Evolutionary conservation across 2,888 invertebrate genomes (phyloP).

Genomic region (Hypomecis punctinalis): DNA sequence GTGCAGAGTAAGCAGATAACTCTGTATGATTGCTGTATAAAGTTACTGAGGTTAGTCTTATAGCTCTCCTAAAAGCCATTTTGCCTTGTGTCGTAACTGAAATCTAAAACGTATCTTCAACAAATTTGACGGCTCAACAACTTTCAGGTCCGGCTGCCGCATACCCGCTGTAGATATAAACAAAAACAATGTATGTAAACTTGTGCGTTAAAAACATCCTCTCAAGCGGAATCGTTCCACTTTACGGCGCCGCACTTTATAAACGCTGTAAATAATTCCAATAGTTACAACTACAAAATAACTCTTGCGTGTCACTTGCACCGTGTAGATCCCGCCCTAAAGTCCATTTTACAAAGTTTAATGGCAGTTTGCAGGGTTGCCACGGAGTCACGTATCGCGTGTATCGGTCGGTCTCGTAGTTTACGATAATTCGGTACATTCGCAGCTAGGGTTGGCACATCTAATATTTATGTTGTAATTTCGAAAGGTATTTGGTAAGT

Average conservation of each 20-base stretch:
- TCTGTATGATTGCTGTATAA: too few relatives aligned
- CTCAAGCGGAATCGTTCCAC: constrained; percentile 43
- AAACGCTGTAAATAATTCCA: constrained; percentile 50
- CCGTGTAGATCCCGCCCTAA: constrained; percentile 30
- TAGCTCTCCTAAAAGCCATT: background rate
- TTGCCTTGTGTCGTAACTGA: background rate
- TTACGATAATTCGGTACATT: constrained; percentile 55
- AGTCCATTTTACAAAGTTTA: constrained; percentile 33
- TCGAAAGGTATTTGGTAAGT: constrained; percentile 44
- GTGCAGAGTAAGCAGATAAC: too few relatives aligned
- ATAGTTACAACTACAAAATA: constrained; percentile 37
- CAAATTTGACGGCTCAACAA: constrained; percentile 8
- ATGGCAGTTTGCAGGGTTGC: constrained; percentile 29
- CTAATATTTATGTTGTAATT: constrained; percentile 47
- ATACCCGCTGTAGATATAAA: background rate
- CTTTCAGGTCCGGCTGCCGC: constrained; percentile 4
- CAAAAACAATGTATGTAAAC: constrained; percentile 26
- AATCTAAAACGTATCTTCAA: constrained; percentile 2
- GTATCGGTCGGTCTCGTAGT: constrained; percentile 50
- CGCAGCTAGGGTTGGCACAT: constrained; percentile 46
- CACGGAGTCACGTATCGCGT: constrained; percentile 49
- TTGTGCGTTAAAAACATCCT: constrained; percentile 40
- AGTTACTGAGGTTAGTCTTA: background rate
- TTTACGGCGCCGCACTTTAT: constrained; percentile 47
- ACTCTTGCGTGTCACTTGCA: constrained; percentile 14